Base-by-base conservation (phyloP, 2,113 vertebrate species). In the Gallinago undulata region DNA sequence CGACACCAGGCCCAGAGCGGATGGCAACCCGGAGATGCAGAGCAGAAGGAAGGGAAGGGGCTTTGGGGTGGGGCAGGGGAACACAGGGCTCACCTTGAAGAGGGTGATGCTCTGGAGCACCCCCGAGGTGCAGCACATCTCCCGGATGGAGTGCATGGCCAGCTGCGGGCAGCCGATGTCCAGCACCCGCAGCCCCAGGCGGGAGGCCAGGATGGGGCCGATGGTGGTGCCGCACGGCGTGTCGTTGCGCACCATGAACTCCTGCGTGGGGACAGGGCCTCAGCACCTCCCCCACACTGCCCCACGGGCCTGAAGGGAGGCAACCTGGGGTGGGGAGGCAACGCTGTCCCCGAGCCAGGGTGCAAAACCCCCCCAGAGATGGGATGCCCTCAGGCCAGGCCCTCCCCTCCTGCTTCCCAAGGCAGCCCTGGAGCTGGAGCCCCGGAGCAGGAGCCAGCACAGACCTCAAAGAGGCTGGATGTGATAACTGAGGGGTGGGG, bases 91-190 rank as follows among this genome's bases (percentile, higher is more conserved):
- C 97, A 99, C 99, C 99, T 99, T 99, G 95, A 99, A 99, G 62
- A 99, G 99, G 19, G 97, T 97, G 97, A 98, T 98, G 97, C 98
- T 98, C 98, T 99, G 99, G 51, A 99, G 98, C 33, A 99, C 98
- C 1, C 99, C 98, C 0, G 99, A 98, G 74, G 99, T 99, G 93
- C 99, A 99, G 98, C 99, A 99, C 97, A 99, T 99, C 98, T 99
- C 99, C 35, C 99, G 98, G 97, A 99, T 99, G 72, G 99, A 99
- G 97, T 99, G 99, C 99, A 99, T 99, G 95, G 99, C 99, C 81
- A 99, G 98, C 90, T 99, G 99, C 0, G 99, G 99, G 33, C 98
- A 98, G 11, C 99, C 99, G 1, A 99, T 96, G 89, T 99, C 99
- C 94, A 99, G 95, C 28, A 99, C 99, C 0, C 98, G 98, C 87